These are phyloP conservation scores for Pachyuromys duprasi DNA, from an alignment of 2,797 vertebrate genomes.

Conservation along the genomic window DNA sequence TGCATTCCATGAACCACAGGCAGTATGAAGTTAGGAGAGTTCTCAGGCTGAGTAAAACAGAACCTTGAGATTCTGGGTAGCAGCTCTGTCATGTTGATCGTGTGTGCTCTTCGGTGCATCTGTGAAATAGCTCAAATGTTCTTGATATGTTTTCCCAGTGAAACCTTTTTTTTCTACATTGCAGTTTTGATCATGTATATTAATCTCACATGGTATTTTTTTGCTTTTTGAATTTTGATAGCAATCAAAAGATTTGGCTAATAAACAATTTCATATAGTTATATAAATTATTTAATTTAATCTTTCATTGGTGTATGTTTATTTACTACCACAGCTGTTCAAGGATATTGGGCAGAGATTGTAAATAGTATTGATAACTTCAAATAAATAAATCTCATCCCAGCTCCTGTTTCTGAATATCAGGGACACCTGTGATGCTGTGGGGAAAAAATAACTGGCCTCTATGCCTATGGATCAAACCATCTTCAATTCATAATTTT, in stretches of 20 bases:
- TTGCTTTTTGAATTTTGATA: constrained; percentile 69
- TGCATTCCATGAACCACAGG: constrained; percentile 95
- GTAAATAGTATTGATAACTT: background rate
- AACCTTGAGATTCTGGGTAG: constrained; percentile 86
- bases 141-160: background rate
- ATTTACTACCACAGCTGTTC: background rate
- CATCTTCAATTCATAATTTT: background rate
- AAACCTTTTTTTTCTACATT: constrained; percentile 54
- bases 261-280: constrained; percentile 49
- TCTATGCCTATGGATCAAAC: constrained; percentile 76
- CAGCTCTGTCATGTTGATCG: constrained; percentile 43
- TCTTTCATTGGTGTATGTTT: constrained; percentile 50
- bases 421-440: constrained; percentile 82
- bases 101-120: constrained; percentile 37
- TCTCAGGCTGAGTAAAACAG: constrained; percentile 94
- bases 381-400: background rate
- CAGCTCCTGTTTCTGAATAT: background rate
- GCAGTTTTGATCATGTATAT: constrained; percentile 64
- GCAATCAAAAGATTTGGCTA: background rate
- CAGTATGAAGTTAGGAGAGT: constrained; percentile 95
- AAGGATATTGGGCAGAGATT: background rate
- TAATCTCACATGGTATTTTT: background rate
- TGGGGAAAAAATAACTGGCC: constrained; percentile 79
- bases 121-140: constrained; percentile 15
- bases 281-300: constrained; percentile 67